These are phyloP conservation scores for Sphaerophoria rueppellii DNA, from an alignment of 2,888 invertebrate species.

Conservation along the genomic window DNA sequence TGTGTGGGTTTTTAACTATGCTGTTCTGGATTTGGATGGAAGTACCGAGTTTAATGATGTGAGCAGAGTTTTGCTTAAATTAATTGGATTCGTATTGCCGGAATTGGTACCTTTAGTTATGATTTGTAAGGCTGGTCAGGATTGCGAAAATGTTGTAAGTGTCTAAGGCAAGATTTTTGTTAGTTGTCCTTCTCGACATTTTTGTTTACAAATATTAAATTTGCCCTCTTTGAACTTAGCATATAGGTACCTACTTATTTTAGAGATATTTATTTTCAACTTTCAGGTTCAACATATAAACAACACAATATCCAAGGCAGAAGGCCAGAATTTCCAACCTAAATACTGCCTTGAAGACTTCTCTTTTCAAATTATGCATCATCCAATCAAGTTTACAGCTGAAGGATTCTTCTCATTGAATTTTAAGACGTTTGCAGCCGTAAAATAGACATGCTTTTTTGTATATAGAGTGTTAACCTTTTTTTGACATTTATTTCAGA, in stretches of 20 bases:
- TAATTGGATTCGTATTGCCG: neutral
- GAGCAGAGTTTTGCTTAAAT: neutral
- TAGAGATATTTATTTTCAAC: neutral
- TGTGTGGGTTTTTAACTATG: constrained; percentile 28
- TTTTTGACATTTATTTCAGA: constrained; percentile 25
- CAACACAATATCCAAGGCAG: constrained; percentile 3
- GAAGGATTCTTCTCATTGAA: constrained; percentile 45
- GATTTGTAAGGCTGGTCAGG: neutral
- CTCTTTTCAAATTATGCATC: constrained; percentile 50
- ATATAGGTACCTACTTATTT: neutral
- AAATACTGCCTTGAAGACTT: constrained; percentile 43
- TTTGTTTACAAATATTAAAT: neutral
- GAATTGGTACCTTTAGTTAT: constrained; percentile 16
- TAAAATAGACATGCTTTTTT: neutral
- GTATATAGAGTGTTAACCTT: no score
- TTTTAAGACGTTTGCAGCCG: constrained; percentile 29
- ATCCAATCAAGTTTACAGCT: constrained; percentile 43
- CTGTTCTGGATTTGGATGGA: constrained; percentile 12
- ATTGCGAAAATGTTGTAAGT: constrained; percentile 52
- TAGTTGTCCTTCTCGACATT: neutral
- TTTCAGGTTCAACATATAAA: constrained; percentile 34
- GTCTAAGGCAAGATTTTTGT: no score
- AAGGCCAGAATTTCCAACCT: neutral
- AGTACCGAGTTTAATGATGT: neutral
- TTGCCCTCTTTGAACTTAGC: no score